Base-by-base conservation (phyloP, 1,140 invertebrate species). In the Linepithema humile region DNA sequence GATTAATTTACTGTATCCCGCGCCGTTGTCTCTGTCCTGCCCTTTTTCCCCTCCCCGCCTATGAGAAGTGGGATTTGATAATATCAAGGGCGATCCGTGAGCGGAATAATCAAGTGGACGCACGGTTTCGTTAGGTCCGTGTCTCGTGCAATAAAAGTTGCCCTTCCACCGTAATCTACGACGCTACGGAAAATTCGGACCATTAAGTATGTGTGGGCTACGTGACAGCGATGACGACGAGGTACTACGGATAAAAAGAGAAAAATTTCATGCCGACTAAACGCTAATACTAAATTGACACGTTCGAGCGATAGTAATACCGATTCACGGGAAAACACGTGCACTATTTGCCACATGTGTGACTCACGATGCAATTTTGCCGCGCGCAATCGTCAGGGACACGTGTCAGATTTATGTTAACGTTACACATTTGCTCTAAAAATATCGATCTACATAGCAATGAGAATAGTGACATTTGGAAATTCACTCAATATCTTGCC, bases 61-160 rank as follows among this genome's bases (percentile, higher is more conserved):
- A 20, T 32, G 57, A 82, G 55, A 60, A 60, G 23, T 53, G 70
- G 70, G 55, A 70, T 85, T 82, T 85, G 83, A 85, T 85, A 70
- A 67, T 85, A 85, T 85, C 83, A 82, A 82, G 75, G 78, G 64
- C 75, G 75, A 85, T 85, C 55, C 80, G 77, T 82, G 83, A 83
- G 74, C 4, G 53, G 83, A 85, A 85, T 85, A 83, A 53, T 40
- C 67, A 53, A 85, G 64, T 67, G 55, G 80, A 48, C 55, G 80
- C 17, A 12, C 48, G 32, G 69, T 82, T 74, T 82, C 55, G 80
- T 82, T 82, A 82, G 38, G 55, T 62, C 69, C 26, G n/a, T 75
- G 48, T 70, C 64, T 80, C 35, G 75, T 77, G 59, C 70, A 80
- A 80, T 80, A 80, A 80, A 80, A 80, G 75, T 80, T 64, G n/a